A percentile compares a stretch with the other conserved stretches of the same genome.
These are phyloP conservation scores for Heliconius eleuchia DNA, from an alignment of 1,140 invertebrate genomes.

Conservation along the genomic window DNA sequence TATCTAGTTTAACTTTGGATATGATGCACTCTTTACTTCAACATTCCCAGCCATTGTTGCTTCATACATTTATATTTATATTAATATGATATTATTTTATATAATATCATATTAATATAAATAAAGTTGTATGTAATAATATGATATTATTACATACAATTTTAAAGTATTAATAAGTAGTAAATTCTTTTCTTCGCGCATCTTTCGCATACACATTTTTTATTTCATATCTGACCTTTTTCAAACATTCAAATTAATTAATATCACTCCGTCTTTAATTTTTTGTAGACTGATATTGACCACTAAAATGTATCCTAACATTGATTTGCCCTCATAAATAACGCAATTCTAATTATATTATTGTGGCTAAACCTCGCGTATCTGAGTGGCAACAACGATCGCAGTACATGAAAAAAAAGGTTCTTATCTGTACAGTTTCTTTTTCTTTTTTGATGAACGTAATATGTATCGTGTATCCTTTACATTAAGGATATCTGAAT, in stretches of 20 bases:
- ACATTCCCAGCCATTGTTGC: background rate
- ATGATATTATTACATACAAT: too few relatives aligned
- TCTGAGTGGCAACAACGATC: background rate
- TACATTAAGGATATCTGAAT: background rate
- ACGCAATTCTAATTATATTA: background rate
- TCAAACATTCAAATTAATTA: background rate
- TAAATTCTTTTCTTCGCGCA: too few relatives aligned
- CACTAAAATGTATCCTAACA: background rate
- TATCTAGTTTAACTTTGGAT: background rate
- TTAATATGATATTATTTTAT: too few relatives aligned
- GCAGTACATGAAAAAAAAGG: background rate
- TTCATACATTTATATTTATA: background rate
- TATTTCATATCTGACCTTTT: conserved; percentile 1
- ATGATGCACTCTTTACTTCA: conserved; percentile 1
- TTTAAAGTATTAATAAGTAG: too few relatives aligned
- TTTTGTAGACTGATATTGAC: background rate
- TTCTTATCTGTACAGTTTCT: background rate
- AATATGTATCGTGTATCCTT: background rate
- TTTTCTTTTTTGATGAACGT: background rate
- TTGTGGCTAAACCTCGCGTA: background rate
- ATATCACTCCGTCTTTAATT: background rate
- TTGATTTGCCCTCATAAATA: conserved; percentile 11
- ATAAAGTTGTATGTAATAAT: too few relatives aligned
- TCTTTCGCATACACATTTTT: background rate
- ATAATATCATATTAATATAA: too few relatives aligned